These are phyloP conservation scores for Porites divaricata DNA, from an alignment of 92 coral and sea anemone species.

Conservation along the genomic window DNA sequence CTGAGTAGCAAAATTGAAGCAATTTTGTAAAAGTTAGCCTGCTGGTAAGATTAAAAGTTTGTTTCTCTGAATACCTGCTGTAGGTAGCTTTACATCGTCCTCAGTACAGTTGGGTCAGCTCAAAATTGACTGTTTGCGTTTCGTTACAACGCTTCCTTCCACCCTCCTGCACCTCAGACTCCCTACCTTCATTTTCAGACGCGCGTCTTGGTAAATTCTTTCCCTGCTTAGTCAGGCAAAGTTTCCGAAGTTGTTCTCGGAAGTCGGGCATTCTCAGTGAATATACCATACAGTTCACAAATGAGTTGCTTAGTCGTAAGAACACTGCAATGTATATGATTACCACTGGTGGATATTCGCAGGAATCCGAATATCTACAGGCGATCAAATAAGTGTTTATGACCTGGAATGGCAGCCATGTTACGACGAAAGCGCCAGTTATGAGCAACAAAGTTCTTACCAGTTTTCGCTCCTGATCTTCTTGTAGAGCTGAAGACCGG, in stretches of 20 bases:
- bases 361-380: background rate
- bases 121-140: background rate
- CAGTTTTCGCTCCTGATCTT: conserved; percentile 27
- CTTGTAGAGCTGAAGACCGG: background rate
- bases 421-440: conserved; percentile 15
- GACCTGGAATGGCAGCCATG: conserved; percentile 39
- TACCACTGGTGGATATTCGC: background rate
- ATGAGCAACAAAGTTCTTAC: conserved; percentile 46
- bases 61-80: too few relatives aligned
- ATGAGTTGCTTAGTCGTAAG: conserved; percentile 46
- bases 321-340: conserved; percentile 13
- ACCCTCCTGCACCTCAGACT: background rate
- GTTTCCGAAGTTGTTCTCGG: conserved; percentile 16
- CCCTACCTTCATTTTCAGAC: background rate
- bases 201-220: background rate
- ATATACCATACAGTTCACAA: conserved; percentile 33
- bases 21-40: too few relatives aligned
- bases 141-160: background rate
- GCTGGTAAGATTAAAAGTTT: too few relatives aligned
- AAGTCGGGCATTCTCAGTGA: conserved; percentile 44
- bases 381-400: conserved; percentile 10
- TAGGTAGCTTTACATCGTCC: too few relatives aligned
- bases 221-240: background rate
- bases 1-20: too few relatives aligned
- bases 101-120: background rate